These are phyloP conservation scores for Hydriomena furcata DNA, from an alignment of 2,888 invertebrate species.

Conservation along the genomic window DNA sequence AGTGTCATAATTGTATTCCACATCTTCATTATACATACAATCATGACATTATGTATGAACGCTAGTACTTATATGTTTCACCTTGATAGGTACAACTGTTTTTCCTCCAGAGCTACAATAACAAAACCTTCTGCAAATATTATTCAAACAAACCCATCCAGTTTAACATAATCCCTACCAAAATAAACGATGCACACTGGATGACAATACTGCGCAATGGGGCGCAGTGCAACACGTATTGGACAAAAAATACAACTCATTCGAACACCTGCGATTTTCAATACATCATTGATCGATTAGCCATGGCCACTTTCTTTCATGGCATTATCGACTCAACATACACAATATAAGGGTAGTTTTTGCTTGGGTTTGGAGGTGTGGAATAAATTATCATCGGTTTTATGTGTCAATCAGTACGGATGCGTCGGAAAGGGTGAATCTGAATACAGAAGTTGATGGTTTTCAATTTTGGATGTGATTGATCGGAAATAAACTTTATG, in stretches of 20 bases:
- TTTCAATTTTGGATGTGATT: conserved; percentile 41
- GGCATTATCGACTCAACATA: conserved; percentile 32
- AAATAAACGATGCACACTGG: conserved; percentile 29
- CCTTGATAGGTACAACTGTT: too few relatives aligned
- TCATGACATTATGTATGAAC: too few relatives aligned
- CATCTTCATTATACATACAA: too few relatives aligned
- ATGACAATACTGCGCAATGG: conserved; percentile 56
- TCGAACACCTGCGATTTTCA: conserved; percentile 78
- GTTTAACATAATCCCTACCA: conserved; percentile 11
- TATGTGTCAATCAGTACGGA: conserved; percentile 39
- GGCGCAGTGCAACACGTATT: conserved; percentile 41
- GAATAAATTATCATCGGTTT: conserved; percentile 30
- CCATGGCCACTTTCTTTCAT: conserved; percentile 39
- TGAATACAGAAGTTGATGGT: conserved; percentile 44
- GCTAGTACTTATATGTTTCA: too few relatives aligned
- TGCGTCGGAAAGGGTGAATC: conserved; percentile 41
- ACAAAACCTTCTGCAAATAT: background rate
- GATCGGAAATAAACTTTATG: conserved; percentile 23
- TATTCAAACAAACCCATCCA: conserved; percentile 14
- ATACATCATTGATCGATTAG: conserved; percentile 75
- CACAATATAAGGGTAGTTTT: conserved; percentile 15
- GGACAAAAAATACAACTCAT: conserved; percentile 69
- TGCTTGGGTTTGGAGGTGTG: background rate
- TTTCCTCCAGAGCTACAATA: background rate
- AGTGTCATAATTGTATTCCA: too few relatives aligned